Conservation (phyloP, 2,888 invertebrate species). For the Nysson spinosus region DNA sequence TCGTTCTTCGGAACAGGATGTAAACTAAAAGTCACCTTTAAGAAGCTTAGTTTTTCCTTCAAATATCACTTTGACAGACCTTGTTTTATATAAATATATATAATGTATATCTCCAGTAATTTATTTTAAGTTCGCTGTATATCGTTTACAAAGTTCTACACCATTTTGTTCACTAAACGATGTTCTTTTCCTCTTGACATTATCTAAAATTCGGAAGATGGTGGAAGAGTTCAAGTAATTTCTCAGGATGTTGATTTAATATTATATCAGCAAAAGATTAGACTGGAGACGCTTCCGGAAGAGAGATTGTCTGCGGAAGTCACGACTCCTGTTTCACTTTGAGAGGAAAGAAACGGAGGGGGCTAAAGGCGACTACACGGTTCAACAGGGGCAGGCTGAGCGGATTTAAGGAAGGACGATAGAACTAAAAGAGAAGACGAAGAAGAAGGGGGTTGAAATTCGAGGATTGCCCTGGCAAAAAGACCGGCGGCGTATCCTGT, state of each 20-base stretch:
- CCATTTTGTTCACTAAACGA: too few relatives aligned
- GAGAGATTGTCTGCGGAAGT: background rate
- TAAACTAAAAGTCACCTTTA: too few relatives aligned
- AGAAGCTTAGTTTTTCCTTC: too few relatives aligned
- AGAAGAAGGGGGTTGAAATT: conserved; percentile 32
- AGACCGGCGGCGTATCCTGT: conserved; percentile 19
- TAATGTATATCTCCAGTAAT: too few relatives aligned
- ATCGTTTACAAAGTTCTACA: too few relatives aligned
- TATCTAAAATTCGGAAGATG: too few relatives aligned
- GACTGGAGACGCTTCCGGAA: background rate
- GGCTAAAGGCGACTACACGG: background rate
- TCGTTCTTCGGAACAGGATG: too few relatives aligned
- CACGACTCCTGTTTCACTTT: background rate
- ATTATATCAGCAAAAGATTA: conserved; percentile 36
- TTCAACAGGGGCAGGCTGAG: background rate
- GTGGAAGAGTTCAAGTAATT: too few relatives aligned
- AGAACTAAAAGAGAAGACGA: background rate
- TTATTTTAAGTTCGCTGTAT: too few relatives aligned
- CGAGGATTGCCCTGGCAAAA: conserved; percentile 39
- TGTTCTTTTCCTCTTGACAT: too few relatives aligned
- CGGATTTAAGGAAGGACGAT: background rate
- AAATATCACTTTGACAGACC: too few relatives aligned
- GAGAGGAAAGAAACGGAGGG: background rate
- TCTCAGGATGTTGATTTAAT: conserved; percentile 39
- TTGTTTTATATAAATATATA: too few relatives aligned